phyloP scores from a whole-genome alignment of 1,140 invertebrate species.

The Apis florea region DNA sequence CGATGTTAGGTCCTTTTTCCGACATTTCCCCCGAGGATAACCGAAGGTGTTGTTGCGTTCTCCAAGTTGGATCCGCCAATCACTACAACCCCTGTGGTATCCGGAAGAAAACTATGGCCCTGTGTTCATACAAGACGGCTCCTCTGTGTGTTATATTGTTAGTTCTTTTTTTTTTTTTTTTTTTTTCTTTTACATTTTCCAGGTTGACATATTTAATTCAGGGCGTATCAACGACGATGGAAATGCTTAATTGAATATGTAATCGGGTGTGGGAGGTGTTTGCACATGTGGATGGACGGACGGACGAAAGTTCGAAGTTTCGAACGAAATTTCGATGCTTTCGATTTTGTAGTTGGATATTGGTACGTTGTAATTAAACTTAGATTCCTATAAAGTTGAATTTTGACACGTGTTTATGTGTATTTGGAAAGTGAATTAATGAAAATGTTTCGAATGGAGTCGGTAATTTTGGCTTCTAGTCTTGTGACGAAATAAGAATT shows the following conservation, averaged over 20 bases:
- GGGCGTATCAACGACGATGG: background rate
- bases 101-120: background rate
- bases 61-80: background rate
- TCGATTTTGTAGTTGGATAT: background rate
- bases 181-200: conserved; percentile 1
- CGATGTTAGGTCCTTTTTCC: conserved; percentile 43
- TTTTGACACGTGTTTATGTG: no score
- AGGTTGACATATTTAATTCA: background rate
- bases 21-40: conserved; percentile 51
- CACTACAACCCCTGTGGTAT: no score
- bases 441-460: no score
- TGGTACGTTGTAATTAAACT: no score
- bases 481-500: no score
- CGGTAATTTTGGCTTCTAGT: no score
- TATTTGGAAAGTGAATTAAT: no score
- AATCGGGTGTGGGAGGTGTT: background rate
- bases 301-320: no score
- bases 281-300: no score
- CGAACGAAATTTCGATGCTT: background rate
- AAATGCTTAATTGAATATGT: conserved; percentile 1
- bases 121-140: background rate
- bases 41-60: conserved; percentile 42
- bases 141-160: background rate
- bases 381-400: no score
- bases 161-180: no score